Evolutionary conservation across 2,797 vertebrate species (phyloP).

Genomic region (Macrochelys suwanniensis): DNA sequence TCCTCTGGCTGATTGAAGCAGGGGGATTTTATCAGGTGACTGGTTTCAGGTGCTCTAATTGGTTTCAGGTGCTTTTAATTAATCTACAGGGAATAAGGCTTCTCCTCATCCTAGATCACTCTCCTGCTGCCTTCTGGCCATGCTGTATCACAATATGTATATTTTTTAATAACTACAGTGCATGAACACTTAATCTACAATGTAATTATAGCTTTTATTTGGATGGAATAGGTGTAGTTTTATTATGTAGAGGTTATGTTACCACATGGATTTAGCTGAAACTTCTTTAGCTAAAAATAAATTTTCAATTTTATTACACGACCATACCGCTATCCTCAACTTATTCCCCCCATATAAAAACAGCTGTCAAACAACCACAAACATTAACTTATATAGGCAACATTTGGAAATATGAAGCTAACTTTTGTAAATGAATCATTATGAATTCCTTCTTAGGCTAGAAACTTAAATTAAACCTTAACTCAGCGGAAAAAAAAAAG

Average conservation of each 20-base stretch:
- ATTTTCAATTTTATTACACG: not conserved
- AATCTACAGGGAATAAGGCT: no score
- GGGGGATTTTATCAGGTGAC: no score
- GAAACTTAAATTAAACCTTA: not conserved
- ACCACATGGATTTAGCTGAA: constrained; percentile 2
- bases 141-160: no score
- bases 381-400: not conserved
- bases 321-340: not conserved
- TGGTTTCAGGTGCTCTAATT: no score
- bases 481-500: not conserved
- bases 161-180: constrained; percentile 9
- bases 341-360: constrained; percentile 31
- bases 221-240: not conserved
- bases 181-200: not conserved
- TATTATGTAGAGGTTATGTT: not conserved
- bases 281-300: not conserved
- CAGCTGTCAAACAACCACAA: not conserved
- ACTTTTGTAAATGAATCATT: not conserved
- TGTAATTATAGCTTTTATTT: constrained; percentile 6
- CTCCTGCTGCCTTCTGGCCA: no score
- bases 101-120: no score
- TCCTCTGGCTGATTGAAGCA: no score
- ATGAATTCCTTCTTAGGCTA: not conserved
- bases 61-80: no score
- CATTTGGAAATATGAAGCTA: not conserved